Conservation (phyloP, 1,140 invertebrate species). For the Uloborus diversus region DNA sequence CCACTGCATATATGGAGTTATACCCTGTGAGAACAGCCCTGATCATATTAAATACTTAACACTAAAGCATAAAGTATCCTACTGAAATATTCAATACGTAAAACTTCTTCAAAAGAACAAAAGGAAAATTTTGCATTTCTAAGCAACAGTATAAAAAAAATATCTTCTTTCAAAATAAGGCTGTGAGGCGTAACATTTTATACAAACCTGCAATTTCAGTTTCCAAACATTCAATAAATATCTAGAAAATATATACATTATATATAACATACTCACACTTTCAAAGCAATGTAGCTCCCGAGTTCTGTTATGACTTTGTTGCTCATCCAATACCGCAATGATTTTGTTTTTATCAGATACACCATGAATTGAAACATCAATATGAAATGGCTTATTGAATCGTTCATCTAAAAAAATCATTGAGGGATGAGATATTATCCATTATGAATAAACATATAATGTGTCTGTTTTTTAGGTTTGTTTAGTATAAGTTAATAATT, state of each 20-base stretch:
- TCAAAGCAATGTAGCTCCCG: conserved; percentile 82
- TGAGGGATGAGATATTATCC: too few species aligned
- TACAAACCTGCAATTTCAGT: neutral
- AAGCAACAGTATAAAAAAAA: neutral
- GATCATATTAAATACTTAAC: too few species aligned
- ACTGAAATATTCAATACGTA: too few species aligned
- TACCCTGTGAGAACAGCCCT: too few species aligned
- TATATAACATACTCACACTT: conserved; percentile 27
- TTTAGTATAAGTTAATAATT: too few species aligned
- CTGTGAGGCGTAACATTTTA: neutral
- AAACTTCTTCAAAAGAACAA: neutral
- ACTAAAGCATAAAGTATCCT: too few species aligned
- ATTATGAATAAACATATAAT: too few species aligned
- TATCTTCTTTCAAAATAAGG: neutral
- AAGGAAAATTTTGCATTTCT: neutral
- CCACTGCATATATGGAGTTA: too few species aligned
- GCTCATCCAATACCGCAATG: conserved; percentile 72
- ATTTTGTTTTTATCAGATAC: conserved; percentile 77
- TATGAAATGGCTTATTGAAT: conserved; percentile 86
- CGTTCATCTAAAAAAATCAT: conserved; percentile 76
- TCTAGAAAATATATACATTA: too few species aligned
- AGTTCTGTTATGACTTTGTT: conserved; percentile 77
- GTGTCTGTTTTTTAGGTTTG: too few species aligned
- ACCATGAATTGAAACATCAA: conserved; percentile 83
- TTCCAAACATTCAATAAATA: too few species aligned